Evolutionary conservation across 1,140 invertebrate species (phyloP), one percentile per base, ranked within the genome.

Genomic region (Phenacoccus solenopsis): DNA sequence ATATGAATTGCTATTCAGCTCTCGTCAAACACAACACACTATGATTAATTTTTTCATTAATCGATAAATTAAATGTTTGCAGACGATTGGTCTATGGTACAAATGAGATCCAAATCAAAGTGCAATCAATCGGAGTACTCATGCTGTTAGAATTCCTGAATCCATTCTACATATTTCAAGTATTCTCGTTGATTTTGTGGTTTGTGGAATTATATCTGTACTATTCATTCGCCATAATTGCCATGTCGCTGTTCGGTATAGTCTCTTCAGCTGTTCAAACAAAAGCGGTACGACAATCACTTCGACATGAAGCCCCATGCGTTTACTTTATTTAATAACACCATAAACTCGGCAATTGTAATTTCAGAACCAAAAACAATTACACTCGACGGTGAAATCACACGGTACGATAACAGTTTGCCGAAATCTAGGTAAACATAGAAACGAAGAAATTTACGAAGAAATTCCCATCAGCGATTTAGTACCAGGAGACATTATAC

Each of bases 151-250:
- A 94, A 81, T 85, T 90, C 24, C 84, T 98, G 61, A 95, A 95
- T 77, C 96, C 96, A 0, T 98, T 97, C 80, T 98, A 98, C 79
- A 88, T 98, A 64, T 96, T 96, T 79, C 93, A 96, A 88, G 78
- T 91, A 57, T 94, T 93, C 78, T 93, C 90, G 9, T 83, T 94
- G 12, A 79, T 84, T 1, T 83, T 94, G 30, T 94, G 91, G 90
- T 80, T 91, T 3, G 82, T 85, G 0, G 91, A 94, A 74, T 81
- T 85, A 12, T 96, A 96, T 76, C 85, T 88, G 70, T 94, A 93
- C 75, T 96, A 94, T 77, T 89, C 90, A 12, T 81, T 86, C 25
- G 91, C 93, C 28, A 93, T 96, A 71, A 81, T 95, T 9, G 77
- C 90, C 12, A 94, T 96, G 88, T 93, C 93, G 0, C 80, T 89